Evolutionary conservation across 2,888 invertebrate species (phyloP).

Genomic region (Tricholauxania praeusta): DNA sequence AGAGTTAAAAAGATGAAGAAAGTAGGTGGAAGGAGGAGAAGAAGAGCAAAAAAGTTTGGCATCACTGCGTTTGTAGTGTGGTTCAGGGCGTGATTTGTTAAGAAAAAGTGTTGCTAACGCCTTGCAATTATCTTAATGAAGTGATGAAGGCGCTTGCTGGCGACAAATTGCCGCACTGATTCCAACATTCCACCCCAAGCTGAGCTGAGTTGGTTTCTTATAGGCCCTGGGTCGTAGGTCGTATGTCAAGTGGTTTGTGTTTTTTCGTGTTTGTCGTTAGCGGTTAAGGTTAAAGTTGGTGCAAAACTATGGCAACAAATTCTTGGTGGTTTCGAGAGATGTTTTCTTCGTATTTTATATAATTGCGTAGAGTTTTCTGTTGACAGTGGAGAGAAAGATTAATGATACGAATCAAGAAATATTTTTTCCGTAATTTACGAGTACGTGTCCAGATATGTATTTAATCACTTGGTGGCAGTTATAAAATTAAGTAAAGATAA

Average conservation of each 20-base stretch:
- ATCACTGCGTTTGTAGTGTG: not conserved
- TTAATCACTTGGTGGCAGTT: no score
- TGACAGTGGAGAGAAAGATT: no score
- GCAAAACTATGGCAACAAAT: no score
- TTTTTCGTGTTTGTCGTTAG: not conserved
- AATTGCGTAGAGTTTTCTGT: no score
- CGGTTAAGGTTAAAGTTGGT: conserved; percentile 3
- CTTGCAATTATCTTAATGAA: conserved; percentile 34
- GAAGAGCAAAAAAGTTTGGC: not conserved
- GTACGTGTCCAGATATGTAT: no score
- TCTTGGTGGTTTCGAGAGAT: no score
- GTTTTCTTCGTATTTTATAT: no score
- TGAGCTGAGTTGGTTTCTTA: not conserved
- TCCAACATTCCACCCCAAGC: not conserved
- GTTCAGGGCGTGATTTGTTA: not conserved
- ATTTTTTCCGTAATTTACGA: no score
- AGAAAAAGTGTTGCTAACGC: conserved; percentile 26
- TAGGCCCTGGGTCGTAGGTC: not conserved
- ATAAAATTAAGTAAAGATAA: no score
- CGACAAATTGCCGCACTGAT: not conserved
- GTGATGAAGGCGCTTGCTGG: conserved; percentile 19
- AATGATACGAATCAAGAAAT: no score
- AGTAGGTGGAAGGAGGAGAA: not conserved
- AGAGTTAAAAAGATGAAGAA: conserved; percentile 17
- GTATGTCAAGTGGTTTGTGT: not conserved